Conservation (phyloP, 2,113 vertebrate species). For the Phyllopteryx taeniolatus region DNA sequence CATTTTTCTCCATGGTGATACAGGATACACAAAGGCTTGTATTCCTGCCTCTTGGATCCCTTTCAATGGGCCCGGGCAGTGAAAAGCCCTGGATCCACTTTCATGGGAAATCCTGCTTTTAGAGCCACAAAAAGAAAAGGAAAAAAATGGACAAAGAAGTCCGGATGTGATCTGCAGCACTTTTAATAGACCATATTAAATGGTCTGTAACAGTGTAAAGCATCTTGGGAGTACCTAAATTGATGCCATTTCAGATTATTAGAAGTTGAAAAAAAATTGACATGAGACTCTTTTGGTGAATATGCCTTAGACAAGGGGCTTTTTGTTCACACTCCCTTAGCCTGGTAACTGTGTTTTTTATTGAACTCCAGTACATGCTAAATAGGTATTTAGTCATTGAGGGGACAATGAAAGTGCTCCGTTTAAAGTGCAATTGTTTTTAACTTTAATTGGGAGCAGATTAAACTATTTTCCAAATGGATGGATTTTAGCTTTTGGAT, state of each 20-base stretch:
- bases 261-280: background rate
- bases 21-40: constrained; percentile 46
- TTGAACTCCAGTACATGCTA: background rate
- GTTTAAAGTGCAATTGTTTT: background rate
- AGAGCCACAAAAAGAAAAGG: background rate
- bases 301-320: background rate
- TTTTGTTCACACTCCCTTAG: background rate
- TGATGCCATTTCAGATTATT: background rate
- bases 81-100: constrained; percentile 68
- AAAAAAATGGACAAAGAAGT: background rate
- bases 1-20: constrained; percentile 44
- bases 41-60: constrained; percentile 45
- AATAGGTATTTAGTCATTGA: background rate
- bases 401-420: background rate
- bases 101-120: constrained; percentile 58
- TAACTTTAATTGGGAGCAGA: no score
- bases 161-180: background rate
- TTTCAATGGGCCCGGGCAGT: constrained; percentile 53
- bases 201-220: background rate
- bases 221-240: background rate
- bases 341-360: background rate
- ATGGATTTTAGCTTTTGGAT: no score
- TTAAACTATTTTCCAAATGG: no score
- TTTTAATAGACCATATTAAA: background rate
- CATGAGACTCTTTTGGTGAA: background rate